Evolutionary conservation across 2,888 invertebrate genomes (phyloP).

Genomic region (Alloplasta piceator): DNA sequence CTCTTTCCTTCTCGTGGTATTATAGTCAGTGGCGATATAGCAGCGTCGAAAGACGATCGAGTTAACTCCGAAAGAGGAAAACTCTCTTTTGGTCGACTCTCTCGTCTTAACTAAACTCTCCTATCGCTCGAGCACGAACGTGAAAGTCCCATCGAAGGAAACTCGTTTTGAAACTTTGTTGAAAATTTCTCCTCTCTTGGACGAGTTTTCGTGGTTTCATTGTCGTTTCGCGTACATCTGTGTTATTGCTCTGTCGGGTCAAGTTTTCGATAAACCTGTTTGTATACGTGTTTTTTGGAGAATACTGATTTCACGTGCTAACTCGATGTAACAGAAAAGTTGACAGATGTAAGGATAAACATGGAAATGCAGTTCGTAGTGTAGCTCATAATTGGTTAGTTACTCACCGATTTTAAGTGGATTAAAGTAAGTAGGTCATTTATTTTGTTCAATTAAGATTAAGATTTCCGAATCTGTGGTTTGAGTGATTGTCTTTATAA

Average conservation of each 20-base stretch:
- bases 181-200: constrained; percentile 55
- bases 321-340: too few relatives aligned
- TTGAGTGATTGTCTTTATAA: too few relatives aligned
- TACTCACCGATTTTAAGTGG: too few relatives aligned
- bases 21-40: constrained; percentile 48
- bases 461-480: too few relatives aligned
- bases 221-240: constrained; percentile 37
- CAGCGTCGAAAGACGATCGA: constrained; percentile 46
- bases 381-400: too few relatives aligned
- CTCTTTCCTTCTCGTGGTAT: constrained; percentile 39
- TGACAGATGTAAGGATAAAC: too few relatives aligned
- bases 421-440: too few relatives aligned
- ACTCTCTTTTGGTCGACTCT: constrained; percentile 56
- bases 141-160: constrained; percentile 57
- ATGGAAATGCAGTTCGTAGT: too few relatives aligned
- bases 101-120: constrained; percentile 54
- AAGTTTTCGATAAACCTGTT: too few relatives aligned
- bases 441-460: too few relatives aligned
- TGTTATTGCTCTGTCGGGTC: constrained; percentile 2
- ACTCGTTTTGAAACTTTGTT: constrained; percentile 63
- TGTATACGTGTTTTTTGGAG: too few relatives aligned
- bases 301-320: too few relatives aligned
- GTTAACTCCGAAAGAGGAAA: constrained; percentile 59
- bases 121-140: constrained; percentile 24
- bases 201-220: constrained; percentile 59